These are phyloP conservation scores for Orthonyx spaldingii DNA, from an alignment of 2,113 vertebrate genomes.

Conservation along the genomic window DNA sequence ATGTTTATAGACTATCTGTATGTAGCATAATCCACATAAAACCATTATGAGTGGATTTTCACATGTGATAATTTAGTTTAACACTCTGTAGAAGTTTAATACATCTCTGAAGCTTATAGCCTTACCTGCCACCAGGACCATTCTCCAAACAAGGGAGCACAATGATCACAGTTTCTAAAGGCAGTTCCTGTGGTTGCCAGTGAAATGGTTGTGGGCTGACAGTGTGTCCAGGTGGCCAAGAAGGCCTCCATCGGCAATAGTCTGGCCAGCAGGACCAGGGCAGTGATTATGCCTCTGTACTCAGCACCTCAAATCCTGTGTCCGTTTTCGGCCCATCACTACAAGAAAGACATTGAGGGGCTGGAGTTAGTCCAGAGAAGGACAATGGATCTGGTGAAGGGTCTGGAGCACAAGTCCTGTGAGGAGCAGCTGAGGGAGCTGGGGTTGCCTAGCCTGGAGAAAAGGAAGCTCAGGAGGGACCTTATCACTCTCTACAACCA, in stretches of 20 bases:
- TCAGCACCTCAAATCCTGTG: accelerated
- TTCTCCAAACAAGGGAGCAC: not conserved
- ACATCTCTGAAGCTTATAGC: not conserved
- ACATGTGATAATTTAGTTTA: not conserved
- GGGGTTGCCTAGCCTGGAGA: not conserved
- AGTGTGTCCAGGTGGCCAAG: not conserved
- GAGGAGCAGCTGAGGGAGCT: not conserved
- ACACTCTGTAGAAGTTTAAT: not conserved
- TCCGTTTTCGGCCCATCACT: not conserved
- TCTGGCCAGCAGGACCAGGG: not conserved
- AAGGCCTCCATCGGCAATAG: not conserved
- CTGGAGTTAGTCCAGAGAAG: not conserved
- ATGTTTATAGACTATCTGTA: not conserved
- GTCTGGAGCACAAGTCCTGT: not conserved
- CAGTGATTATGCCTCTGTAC: not conserved
- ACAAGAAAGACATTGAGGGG: not conserved
- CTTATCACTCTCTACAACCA: not conserved
- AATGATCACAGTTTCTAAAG: not conserved
- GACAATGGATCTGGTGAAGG: not conserved
- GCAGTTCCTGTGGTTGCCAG: not conserved
- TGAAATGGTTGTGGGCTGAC: not conserved
- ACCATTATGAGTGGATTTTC: not conserved
- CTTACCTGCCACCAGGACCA: not conserved
- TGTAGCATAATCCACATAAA: not conserved
- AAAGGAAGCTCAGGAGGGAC: not conserved